A percentile compares a stretch with the other conserved stretches of the same genome.
Evolutionary conservation across 1,140 invertebrate genomes (phyloP).

Genomic region (Harpegnathos saltator): DNA sequence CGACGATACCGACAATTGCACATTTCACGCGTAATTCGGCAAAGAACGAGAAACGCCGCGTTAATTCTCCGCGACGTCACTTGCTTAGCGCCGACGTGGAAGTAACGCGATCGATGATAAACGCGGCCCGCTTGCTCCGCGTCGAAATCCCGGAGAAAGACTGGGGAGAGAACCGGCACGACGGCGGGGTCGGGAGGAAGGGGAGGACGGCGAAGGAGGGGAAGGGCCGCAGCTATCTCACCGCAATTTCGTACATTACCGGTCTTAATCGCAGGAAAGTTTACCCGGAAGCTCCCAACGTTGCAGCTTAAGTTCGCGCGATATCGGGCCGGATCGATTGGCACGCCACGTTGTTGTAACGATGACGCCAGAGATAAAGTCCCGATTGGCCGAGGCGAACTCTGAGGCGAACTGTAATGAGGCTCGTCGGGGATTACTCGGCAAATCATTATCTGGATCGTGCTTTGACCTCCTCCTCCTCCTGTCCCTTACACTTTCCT

Average conservation of each 20-base stretch:
- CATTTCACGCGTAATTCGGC: conserved; percentile 59
- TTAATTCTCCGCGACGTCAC: conserved; percentile 53
- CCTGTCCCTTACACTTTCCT: background rate
- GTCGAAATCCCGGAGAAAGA: conserved; percentile 56
- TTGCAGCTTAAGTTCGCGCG: conserved; percentile 78
- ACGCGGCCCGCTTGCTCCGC: background rate
- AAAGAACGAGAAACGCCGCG: conserved; percentile 36
- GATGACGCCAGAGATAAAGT: conserved; percentile 83
- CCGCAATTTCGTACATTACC: conserved; percentile 70
- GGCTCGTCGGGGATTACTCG: conserved; percentile 78
- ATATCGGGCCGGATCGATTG: conserved; percentile 80
- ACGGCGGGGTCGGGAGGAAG: too few relatives aligned
- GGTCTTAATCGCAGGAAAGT: conserved; percentile 75
- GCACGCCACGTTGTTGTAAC: conserved; percentile 80
- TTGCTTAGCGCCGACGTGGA: conserved; percentile 44
- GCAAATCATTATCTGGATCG: conserved; percentile 78
- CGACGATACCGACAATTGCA: conserved; percentile 53
- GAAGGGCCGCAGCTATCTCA: conserved; percentile 53
- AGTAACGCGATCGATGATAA: conserved; percentile 65
- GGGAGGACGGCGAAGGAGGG: background rate
- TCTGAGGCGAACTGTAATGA: conserved; percentile 81
- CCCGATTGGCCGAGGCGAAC: conserved; percentile 79
- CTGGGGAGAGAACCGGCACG: too few relatives aligned
- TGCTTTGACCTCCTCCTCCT: conserved; percentile 8
- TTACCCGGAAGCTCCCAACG: conserved; percentile 65